Conservation (phyloP, 2,797 vertebrate species). For the Melanitta fusca region DNA sequence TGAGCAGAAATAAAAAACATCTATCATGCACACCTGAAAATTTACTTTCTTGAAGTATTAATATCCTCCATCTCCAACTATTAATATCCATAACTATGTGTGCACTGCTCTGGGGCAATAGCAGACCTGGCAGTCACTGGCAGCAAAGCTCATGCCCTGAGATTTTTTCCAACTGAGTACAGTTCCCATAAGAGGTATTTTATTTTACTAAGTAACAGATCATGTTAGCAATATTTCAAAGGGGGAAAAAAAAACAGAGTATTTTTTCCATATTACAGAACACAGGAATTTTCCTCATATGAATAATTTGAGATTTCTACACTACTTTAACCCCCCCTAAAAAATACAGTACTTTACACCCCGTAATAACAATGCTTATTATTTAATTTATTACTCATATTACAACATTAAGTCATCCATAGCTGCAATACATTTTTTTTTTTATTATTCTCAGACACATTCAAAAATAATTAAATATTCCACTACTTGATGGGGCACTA, state of each 20-base stretch:
- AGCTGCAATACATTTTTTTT: neutral
- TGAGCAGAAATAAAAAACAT: neutral
- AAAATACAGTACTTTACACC: too few relatives aligned
- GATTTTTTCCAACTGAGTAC: neutral
- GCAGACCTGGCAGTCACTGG: neutral
- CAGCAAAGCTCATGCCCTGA: neutral
- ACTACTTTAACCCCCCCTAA: neutral
- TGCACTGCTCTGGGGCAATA: neutral
- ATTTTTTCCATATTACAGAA: neutral
- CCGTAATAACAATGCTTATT: neutral
- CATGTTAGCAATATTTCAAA: neutral
- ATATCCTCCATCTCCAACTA: neutral
- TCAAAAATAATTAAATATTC: neutral
- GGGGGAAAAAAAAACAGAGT: neutral
- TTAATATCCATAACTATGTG: neutral
- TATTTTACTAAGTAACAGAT: neutral
- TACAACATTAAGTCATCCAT: neutral
- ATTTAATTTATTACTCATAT: neutral
- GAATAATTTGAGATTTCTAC: neutral
- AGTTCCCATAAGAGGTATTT: neutral
- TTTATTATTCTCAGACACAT: neutral
- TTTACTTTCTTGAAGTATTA: neutral
- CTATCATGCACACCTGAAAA: neutral
- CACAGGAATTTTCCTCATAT: neutral
- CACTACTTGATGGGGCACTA: neutral